A percentile compares a stretch with the other conserved stretches of the same genome.
phyloP scores from a whole-genome alignment of 2,888 invertebrate species.

The Drosophila colorata region DNA sequence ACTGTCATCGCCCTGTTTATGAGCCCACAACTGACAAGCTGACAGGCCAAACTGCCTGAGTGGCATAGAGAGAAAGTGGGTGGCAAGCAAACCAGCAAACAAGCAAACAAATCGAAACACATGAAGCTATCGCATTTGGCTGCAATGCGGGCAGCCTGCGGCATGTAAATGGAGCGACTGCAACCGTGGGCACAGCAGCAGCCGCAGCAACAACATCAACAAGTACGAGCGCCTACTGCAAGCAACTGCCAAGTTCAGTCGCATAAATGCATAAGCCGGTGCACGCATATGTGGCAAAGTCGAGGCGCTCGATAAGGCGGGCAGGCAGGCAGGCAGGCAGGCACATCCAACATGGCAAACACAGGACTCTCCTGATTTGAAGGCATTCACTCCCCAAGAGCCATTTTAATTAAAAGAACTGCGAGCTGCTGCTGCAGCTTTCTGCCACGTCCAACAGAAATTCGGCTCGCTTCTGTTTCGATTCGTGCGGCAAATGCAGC shows the following conservation, averaged over 20 bases:
- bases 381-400: constrained; percentile 27
- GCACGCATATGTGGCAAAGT: constrained; percentile 54
- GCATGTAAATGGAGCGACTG: constrained; percentile 48
- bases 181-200: constrained; percentile 20
- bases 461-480: constrained; percentile 30
- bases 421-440: constrained; percentile 14
- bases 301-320: constrained; percentile 1
- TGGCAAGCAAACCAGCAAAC: constrained; percentile 43
- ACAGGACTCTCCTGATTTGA: constrained; percentile 22
- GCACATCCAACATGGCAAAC: constrained; percentile 16
- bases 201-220: constrained; percentile 49
- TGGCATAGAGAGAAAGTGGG: constrained; percentile 18
- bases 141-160: constrained; percentile 39
- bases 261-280: constrained; percentile 67
- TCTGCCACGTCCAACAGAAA: constrained; percentile 26
- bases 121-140: constrained; percentile 37
- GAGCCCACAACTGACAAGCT: constrained; percentile 72
- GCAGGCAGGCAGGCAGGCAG: too few relatives aligned
- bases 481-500: constrained; percentile 55
- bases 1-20: constrained; percentile 60
- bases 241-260: constrained; percentile 66
- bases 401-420: constrained; percentile 59
- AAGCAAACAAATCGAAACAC: constrained; percentile 21
- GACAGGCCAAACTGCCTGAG: constrained; percentile 62
- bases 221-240: constrained; percentile 53